phyloP scores from a whole-genome alignment of 1,140 invertebrate genomes.

The Anagrus nilaparvatae region DNA sequence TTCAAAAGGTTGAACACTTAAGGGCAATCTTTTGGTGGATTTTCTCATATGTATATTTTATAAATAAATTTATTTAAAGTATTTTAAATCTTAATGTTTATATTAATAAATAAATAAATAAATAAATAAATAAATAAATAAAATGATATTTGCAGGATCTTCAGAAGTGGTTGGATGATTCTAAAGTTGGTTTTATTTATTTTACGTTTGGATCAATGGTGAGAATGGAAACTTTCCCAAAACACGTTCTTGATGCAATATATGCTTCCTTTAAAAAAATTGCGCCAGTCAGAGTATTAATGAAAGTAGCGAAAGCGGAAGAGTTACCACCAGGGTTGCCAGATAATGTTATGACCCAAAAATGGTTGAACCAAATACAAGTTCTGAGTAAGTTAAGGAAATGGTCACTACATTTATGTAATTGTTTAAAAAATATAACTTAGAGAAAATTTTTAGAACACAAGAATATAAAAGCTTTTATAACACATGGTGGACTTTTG shows the following conservation, averaged over 20 bases:
- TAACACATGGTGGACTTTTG: conserved; percentile 65
- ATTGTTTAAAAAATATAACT: conserved; percentile 26
- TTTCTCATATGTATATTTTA: conserved; percentile 34
- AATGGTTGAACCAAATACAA: conserved; percentile 55
- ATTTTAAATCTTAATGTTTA: no score
- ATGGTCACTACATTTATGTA: conserved; percentile 48
- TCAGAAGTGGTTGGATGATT: conserved; percentile 53
- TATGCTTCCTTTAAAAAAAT: conserved; percentile 25
- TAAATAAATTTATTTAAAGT: conserved; percentile 52
- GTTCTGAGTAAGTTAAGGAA: conserved; percentile 27
- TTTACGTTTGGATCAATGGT: conserved; percentile 63
- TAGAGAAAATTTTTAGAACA: conserved; percentile 28
- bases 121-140: no score
- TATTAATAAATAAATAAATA: no score
- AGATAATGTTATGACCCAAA: conserved; percentile 48
- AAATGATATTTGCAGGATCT: no score
- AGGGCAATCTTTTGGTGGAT: no score
- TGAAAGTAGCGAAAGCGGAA: conserved; percentile 24
- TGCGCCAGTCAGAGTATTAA: conserved; percentile 23
- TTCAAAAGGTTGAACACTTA: no score
- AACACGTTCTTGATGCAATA: conserved; percentile 19
- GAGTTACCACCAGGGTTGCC: conserved; percentile 37
- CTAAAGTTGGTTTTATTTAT: conserved; percentile 56
- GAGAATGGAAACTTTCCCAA: conserved; percentile 47
- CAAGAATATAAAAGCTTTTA: conserved; percentile 46